Percentiles rank a stretch among this genome's conserved stretches.
Evolutionary conservation across 2,888 invertebrate species (phyloP).

Genomic region (Bembecia ichneumoniformis): DNA sequence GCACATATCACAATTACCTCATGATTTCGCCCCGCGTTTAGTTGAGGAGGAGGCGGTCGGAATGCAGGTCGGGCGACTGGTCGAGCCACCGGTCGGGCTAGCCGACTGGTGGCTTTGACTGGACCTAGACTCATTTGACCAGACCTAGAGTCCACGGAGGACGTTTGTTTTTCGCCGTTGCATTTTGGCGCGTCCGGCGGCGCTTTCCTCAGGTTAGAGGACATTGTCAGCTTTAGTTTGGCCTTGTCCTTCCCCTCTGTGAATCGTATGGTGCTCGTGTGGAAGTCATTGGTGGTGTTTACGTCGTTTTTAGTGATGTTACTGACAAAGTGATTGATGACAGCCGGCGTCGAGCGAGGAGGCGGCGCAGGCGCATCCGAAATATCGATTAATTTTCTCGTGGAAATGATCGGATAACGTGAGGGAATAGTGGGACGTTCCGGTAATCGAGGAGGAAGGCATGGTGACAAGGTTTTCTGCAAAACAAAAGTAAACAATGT

Average conservation of each 20-base stretch:
- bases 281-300: constrained; percentile 37
- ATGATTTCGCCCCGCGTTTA: constrained; percentile 34
- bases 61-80: constrained; percentile 5
- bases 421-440: constrained; percentile 55
- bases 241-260: constrained; percentile 53
- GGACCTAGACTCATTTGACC: constrained; percentile 18
- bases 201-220: constrained; percentile 42
- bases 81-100: constrained; percentile 14
- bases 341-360: constrained; percentile 38
- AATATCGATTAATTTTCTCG: constrained; percentile 55
- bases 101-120: constrained; percentile 13
- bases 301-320: constrained; percentile 53
- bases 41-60: constrained; percentile 11
- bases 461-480: constrained; percentile 64
- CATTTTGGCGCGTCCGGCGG: constrained; percentile 26
- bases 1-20: constrained; percentile 64
- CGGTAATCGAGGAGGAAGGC: constrained; percentile 59
- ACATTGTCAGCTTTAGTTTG: constrained; percentile 51
- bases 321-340: constrained; percentile 49
- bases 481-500: constrained; percentile 63
- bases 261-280: constrained; percentile 64
- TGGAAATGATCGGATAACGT: constrained; percentile 61
- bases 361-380: constrained; percentile 59
- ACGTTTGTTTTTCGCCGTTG: constrained; percentile 18
- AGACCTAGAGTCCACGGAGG: constrained; percentile 19